Conservation (phyloP, 2,888 invertebrate genomes). For the Coelogynopora nodosa region DNA sequence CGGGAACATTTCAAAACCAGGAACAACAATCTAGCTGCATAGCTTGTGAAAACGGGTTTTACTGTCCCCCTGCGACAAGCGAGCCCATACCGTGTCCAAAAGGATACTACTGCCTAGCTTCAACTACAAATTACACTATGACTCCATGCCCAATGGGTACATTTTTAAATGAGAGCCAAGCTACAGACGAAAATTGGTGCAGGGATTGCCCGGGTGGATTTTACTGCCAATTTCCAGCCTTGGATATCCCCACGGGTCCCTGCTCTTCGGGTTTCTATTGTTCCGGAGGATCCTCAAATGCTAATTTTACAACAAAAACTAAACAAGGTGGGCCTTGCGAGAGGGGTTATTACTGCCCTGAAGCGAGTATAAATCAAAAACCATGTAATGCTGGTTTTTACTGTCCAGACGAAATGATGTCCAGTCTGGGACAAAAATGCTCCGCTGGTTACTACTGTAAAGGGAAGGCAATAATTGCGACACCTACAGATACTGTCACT, state of each 20-base stretch:
- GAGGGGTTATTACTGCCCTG: background rate
- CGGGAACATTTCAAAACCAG: constrained; percentile 52
- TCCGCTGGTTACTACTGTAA: constrained; percentile 55
- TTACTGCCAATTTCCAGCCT: constrained; percentile 56
- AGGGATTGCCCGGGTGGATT: constrained; percentile 57
- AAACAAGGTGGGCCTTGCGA: background rate
- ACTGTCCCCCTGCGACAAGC: constrained; percentile 56
- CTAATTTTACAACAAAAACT: background rate
- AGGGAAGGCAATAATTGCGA: constrained; percentile 51
- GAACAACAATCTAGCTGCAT: constrained; percentile 52
- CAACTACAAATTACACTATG: constrained; percentile 53
- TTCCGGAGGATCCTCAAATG: background rate
- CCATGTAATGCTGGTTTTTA: constrained; percentile 51
- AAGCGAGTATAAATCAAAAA: constrained; percentile 49
- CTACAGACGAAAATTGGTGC: constrained; percentile 53
- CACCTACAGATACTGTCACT: constrained; percentile 55
- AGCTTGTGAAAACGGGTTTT: constrained; percentile 54
- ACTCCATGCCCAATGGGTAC: constrained; percentile 56
- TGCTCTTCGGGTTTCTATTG: constrained; percentile 55
- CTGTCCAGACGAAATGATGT: constrained; percentile 48
- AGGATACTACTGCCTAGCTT: constrained; percentile 56
- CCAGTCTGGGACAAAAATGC: constrained; percentile 48
- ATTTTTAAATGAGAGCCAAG: constrained; percentile 54
- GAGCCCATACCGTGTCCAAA: constrained; percentile 54
- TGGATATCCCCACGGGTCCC: constrained; percentile 52